phyloP scores from a whole-genome alignment of 2,888 invertebrate species.

The Cistogaster globosa region DNA sequence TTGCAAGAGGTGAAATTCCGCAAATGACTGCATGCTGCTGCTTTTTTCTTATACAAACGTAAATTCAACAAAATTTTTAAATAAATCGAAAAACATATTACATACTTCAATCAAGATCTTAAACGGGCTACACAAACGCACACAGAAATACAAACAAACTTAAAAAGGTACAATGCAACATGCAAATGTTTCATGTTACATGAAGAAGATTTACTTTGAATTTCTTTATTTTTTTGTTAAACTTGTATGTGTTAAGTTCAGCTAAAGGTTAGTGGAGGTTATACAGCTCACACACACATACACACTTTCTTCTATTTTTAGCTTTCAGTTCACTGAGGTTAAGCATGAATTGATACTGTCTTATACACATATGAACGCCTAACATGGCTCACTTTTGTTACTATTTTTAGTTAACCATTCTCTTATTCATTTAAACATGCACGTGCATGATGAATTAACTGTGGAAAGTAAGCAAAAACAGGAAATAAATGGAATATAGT shows the following conservation, averaged over 20 bases:
- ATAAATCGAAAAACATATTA: constrained; percentile 34
- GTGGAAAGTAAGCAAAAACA: not conserved
- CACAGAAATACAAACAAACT: not conserved
- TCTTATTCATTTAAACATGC: not conserved
- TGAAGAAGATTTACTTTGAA: constrained; percentile 50
- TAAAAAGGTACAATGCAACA: not conserved
- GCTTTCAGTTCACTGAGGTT: constrained; percentile 65
- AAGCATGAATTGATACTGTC: constrained; percentile 52
- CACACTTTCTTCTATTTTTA: not conserved
- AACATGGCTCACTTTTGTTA: constrained; percentile 52
- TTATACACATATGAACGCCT: constrained; percentile 44
- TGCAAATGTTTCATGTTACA: constrained; percentile 51
- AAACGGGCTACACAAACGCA: not conserved
- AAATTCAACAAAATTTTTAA: constrained; percentile 15
- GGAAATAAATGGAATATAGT: constrained; percentile 6
- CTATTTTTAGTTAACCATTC: constrained; percentile 20
- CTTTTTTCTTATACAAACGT: not conserved
- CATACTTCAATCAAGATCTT: constrained; percentile 13
- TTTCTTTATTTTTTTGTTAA: constrained; percentile 14
- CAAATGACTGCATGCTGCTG: too few relatives aligned
- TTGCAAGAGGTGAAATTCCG: too few relatives aligned
- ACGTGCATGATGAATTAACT: constrained; percentile 53
- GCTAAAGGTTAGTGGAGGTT: constrained; percentile 65
- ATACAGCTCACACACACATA: constrained; percentile 18
- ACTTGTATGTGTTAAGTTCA: constrained; percentile 47